phyloP scores from a whole-genome alignment of 2,888 invertebrate genomes.

The Erpobdella octoculata region DNA sequence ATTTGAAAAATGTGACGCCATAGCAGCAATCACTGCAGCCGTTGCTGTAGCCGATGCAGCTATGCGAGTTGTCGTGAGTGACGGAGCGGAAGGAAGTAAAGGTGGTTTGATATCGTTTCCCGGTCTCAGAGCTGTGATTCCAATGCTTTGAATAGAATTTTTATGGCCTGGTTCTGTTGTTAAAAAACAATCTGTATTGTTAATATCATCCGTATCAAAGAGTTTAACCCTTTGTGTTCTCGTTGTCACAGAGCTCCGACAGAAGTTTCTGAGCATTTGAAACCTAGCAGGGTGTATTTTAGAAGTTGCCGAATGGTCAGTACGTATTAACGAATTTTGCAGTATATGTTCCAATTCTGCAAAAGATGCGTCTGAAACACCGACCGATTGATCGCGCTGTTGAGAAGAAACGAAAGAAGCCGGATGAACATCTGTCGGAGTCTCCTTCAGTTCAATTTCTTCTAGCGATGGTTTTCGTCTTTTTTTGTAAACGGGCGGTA shows the following conservation, averaged over 20 bases:
- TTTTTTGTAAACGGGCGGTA: too few relatives aligned
- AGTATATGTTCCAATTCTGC: background rate
- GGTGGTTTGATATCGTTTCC: background rate
- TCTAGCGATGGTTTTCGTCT: background rate
- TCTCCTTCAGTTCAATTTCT: constrained; percentile 4
- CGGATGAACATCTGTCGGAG: background rate
- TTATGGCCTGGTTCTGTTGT: background rate
- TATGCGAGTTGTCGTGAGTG: background rate
- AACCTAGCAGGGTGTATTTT: background rate
- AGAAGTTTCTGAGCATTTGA: background rate
- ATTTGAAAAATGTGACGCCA: background rate
- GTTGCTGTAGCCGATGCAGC: constrained; percentile 1
- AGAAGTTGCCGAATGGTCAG: background rate
- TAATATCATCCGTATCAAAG: background rate
- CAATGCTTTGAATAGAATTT: background rate
- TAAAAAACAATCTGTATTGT: too few relatives aligned
- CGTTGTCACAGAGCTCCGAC: background rate
- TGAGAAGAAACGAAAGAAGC: background rate
- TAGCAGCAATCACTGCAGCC: constrained; percentile 8
- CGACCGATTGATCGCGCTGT: constrained; percentile 8
- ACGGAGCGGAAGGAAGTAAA: background rate
- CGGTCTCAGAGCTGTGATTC: background rate
- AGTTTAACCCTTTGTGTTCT: constrained; percentile 4
- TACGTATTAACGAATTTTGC: background rate
- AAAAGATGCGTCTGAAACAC: background rate